These are phyloP conservation scores for Microcebus jonahi DNA, from an alignment of 2,113 vertebrate genomes.

Conservation along the genomic window DNA sequence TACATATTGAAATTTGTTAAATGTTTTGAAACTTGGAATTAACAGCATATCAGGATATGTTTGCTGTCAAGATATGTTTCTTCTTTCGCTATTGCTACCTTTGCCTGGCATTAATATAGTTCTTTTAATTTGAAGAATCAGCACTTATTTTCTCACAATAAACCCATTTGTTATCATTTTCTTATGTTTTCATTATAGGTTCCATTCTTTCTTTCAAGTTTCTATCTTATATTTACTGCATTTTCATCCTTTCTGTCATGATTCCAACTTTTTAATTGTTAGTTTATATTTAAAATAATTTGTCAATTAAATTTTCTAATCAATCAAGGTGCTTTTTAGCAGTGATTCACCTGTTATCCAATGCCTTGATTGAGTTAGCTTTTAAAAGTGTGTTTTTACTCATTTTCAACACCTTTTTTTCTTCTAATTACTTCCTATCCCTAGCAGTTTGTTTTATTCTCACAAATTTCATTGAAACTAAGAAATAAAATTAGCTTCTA, in stretches of 20 bases:
- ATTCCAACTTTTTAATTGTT: not conserved
- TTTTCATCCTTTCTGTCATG: not conserved
- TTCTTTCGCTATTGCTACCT: not conserved
- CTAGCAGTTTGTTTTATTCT: not conserved
- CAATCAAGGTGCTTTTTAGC: not conserved
- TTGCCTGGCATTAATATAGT: not conserved
- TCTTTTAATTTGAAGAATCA: not conserved
- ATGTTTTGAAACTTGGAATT: not conserved
- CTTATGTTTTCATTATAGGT: not conserved
- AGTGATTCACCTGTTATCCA: not conserved
- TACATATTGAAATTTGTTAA: not conserved
- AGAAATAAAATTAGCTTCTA: not conserved
- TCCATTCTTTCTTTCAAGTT: not conserved
- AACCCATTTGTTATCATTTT: not conserved
- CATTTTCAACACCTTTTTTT: not conserved
- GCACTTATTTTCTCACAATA: not conserved
- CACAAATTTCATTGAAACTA: not conserved
- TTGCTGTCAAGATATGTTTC: not conserved
- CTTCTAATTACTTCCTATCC: not conserved
- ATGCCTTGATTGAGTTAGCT: not conserved
- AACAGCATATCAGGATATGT: not conserved
- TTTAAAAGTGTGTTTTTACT: not conserved
- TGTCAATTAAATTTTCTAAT: not conserved
- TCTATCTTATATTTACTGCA: not conserved
- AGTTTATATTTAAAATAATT: not conserved